phyloP scores from a whole-genome alignment of 2,797 vertebrate genomes.

The Benthosema pterotum region DNA sequence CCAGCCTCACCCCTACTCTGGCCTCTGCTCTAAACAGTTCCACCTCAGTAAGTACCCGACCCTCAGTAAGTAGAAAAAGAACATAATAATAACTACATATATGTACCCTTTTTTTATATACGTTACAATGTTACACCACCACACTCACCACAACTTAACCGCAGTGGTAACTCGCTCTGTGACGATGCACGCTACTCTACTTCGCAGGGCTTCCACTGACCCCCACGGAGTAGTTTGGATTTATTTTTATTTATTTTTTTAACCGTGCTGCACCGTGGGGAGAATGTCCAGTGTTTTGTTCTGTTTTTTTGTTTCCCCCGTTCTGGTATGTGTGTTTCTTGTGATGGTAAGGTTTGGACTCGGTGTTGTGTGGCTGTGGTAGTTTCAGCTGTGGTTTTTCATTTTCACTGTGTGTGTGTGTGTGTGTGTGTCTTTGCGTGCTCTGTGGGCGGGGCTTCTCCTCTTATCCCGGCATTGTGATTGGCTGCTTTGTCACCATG shows the following conservation, averaged over 20 bases:
- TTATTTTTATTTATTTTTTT: too few relatives aligned
- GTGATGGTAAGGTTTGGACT: too few relatives aligned
- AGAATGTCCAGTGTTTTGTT: conserved; percentile 14
- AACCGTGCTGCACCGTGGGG: not conserved
- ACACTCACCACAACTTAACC: too few relatives aligned
- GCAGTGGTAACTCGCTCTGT: conserved; percentile 6
- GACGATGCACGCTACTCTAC: not conserved
- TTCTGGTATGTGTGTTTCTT: not conserved
- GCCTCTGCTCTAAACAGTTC: conserved; percentile 77
- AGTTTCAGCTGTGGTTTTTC: too few relatives aligned
- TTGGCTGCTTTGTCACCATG: conserved; percentile 19
- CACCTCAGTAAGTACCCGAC: conserved; percentile 83
- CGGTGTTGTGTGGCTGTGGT: too few relatives aligned
- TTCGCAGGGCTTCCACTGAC: not conserved
- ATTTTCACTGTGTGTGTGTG: not conserved
- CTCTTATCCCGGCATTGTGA: conserved; percentile 14
- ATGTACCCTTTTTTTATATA: conserved; percentile 6
- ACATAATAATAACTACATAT: not conserved
- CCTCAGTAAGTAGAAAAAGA: conserved; percentile 78
- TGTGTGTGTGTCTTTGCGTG: not conserved
- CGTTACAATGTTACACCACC: conserved; percentile 34
- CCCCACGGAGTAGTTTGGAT: not conserved
- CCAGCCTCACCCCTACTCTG: conserved; percentile 74
- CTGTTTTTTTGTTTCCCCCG: conserved; percentile 30
- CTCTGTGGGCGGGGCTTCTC: conserved; percentile 24